These are phyloP conservation scores for Eupleurogrammus muticus DNA, from an alignment of 2,797 vertebrate species.

Conservation along the genomic window DNA sequence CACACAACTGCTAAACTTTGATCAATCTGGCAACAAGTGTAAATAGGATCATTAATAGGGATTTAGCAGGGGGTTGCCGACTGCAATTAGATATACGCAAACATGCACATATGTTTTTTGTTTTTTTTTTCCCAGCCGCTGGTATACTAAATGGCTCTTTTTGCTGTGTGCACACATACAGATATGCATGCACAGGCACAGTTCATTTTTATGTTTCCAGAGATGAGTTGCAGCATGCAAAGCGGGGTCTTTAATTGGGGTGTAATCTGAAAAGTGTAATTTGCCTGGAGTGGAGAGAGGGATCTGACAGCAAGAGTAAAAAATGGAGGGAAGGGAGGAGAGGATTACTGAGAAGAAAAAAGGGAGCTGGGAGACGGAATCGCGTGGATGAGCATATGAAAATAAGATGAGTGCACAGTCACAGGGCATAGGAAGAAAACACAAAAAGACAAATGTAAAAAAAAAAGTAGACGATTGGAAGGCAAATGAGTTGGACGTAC, in stretches of 20 bases:
- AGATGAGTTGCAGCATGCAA: slow-evolving; percentile 52
- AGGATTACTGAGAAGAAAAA: slow-evolving; percentile 60
- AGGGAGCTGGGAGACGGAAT: slow-evolving; percentile 23
- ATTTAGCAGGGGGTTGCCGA: slow-evolving; percentile 76
- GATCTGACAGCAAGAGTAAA: slow-evolving; percentile 71
- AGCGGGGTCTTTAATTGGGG: slow-evolving; percentile 79
- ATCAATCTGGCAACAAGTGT: slow-evolving; percentile 83
- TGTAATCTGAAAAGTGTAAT: slow-evolving; percentile 77
- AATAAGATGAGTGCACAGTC: slow-evolving; percentile 47
- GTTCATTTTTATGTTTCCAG: slow-evolving; percentile 45
- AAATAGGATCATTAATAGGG: slow-evolving; percentile 84
- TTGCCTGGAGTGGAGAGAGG: slow-evolving; percentile 76
- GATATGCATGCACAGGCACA: slow-evolving; percentile 13
- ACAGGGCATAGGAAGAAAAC: slow-evolving; percentile 25
- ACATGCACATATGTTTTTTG: slow-evolving; percentile 50
- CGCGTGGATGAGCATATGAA: slow-evolving; percentile 37
- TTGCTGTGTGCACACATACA: slow-evolving; percentile 16
- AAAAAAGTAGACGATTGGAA: slow-evolving; percentile 28
- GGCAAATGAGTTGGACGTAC: slow-evolving; percentile 18
- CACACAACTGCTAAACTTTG: slow-evolving; percentile 80
- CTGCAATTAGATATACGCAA: slow-evolving; percentile 73
- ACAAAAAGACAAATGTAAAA: slow-evolving; percentile 36
- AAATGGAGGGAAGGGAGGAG: slow-evolving; percentile 47
- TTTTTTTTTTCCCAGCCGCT: slow-evolving; percentile 24
- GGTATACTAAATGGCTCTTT: slow-evolving; percentile 50